Evolutionary conservation across 2,797 vertebrate genomes (phyloP).

Genomic region (Propithecus deckenii): DNA sequence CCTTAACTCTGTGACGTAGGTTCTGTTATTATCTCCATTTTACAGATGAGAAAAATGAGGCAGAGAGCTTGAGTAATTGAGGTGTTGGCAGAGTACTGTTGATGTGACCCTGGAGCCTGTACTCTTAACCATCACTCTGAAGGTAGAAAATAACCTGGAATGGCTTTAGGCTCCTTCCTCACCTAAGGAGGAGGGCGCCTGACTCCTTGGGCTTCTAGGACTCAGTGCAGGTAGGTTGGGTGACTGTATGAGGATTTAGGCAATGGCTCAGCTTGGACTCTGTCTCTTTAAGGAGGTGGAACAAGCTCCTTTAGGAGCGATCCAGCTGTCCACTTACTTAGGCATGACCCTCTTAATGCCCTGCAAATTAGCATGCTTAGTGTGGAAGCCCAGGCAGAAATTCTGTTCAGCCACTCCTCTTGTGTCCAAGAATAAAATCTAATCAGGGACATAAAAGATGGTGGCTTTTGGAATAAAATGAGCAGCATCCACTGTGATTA

Average conservation of each 20-base stretch:
- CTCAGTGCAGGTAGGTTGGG: background rate
- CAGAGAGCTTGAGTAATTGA: background rate
- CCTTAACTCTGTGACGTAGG: background rate
- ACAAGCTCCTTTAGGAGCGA: background rate
- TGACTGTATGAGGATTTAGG: background rate
- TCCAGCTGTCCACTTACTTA: background rate
- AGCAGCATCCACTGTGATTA: constrained; percentile 56
- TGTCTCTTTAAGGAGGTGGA: constrained; percentile 42
- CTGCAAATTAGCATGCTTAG: constrained; percentile 30
- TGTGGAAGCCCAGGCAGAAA: background rate
- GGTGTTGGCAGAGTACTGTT: background rate
- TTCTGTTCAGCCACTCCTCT: constrained; percentile 19
- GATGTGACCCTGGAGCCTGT: background rate
- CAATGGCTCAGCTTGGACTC: background rate
- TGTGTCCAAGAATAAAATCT: constrained; percentile 70
- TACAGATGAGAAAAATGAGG: background rate
- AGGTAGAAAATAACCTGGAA: no score
- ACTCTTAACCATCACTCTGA: background rate
- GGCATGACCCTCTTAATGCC: background rate
- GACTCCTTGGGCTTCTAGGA: background rate
- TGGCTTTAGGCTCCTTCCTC: background rate
- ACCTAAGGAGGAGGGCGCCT: background rate
- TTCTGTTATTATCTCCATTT: background rate
- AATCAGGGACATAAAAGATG: constrained; percentile 67
- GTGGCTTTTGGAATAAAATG: constrained; percentile 64